Base-by-base conservation (phyloP, 2,888 invertebrate species). In the Tanypteryx hageni region DNA sequence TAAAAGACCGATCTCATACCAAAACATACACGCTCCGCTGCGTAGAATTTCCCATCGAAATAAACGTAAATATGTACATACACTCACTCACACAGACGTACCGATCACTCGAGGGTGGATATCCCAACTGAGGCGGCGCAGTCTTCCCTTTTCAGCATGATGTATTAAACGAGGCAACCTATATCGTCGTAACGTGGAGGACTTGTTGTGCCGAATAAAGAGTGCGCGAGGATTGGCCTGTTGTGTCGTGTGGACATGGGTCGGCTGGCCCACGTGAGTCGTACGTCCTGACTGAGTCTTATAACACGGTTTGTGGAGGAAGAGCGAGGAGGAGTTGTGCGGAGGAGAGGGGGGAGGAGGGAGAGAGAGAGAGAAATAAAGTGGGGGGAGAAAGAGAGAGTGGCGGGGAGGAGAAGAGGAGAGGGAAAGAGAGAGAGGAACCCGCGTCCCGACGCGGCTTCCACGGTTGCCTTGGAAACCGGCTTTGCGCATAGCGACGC, bases 401-500 rank as follows among this genome's bases (percentile, higher is more conserved):
- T 31, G 5, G 57, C 7, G 86, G 44, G n/a, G 84, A 56, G 56
- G 27, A 14, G 18, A 59, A 13, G 86, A 27, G 59, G 59, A 7
- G 86, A n/a, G 44, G 27, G 59, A 59, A 16, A 14, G 86, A 27
- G 16, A 27, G 86, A 27, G 86, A 86, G 86, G 86, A 86, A 59
- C 59, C 59, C 86, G 86, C 57, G 83, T 83, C 83, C 83, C 83
- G 83, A 83, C 83, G 83, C 56, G 83, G 83, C 83, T 83, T 83
- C 44, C 83, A 11, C 84, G 31, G 86, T 86, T 16, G 44, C 86
- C 86, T 59, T 86, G 31, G 61, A 11, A 86, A 86, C 86, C 59
- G 86, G 16, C 86, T 86, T 86, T 86, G 86, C 86, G 86, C 86
- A 86, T 86, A 86, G 86, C 86, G 86, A 61, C 86, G 83, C 83